A percentile compares a stretch with the other conserved stretches of the same genome.
These are phyloP conservation scores for Leiothrix lutea DNA, from an alignment of 2,113 vertebrate species.

Conservation along the genomic window DNA sequence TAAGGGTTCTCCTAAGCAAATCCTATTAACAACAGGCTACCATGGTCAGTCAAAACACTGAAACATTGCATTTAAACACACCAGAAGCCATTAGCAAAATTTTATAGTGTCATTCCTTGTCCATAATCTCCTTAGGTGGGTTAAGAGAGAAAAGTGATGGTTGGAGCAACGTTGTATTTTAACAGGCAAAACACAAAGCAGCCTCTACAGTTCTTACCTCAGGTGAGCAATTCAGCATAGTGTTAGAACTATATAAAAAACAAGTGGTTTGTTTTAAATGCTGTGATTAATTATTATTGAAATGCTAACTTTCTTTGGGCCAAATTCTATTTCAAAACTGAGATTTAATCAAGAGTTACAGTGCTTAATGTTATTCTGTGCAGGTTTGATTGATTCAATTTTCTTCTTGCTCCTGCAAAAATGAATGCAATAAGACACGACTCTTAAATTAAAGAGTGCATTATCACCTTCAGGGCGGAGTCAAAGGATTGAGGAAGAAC, in stretches of 20 bases:
- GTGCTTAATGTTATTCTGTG: background rate
- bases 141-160: background rate
- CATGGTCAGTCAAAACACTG: background rate
- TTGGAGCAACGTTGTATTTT: fast-evolving
- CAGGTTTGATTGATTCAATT: background rate
- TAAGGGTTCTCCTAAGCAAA: background rate
- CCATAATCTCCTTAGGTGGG: background rate
- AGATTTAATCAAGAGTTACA: background rate
- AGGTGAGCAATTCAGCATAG: background rate
- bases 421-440: background rate
- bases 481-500: background rate
- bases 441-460: conserved; percentile 1
- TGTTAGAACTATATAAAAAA: background rate
- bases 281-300: background rate
- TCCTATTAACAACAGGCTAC: background rate
- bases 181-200: background rate
- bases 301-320: background rate
- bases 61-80: background rate
- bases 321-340: background rate
- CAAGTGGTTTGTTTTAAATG: background rate
- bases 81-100: background rate
- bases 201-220: background rate
- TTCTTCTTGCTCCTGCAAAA: background rate
- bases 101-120: background rate
- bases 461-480: background rate